phyloP scores from a whole-genome alignment of 2,888 invertebrate genomes.

The Nephrocerus scutellatus region DNA sequence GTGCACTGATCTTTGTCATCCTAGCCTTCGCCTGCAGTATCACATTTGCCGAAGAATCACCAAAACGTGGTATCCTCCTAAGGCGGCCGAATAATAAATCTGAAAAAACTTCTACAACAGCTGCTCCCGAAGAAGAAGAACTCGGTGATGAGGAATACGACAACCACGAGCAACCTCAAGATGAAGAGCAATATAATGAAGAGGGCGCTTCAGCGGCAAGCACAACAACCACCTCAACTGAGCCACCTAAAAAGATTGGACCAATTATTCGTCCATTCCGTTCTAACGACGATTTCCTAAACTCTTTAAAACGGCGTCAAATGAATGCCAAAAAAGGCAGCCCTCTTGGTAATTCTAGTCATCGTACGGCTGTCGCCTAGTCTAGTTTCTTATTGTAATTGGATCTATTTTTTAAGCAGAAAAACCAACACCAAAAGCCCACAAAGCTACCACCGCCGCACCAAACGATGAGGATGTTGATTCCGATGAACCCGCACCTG shows the following conservation, averaged over 20 bases:
- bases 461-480: conserved; percentile 33
- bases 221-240: conserved; percentile 57
- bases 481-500: conserved; percentile 28
- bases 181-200: conserved; percentile 29
- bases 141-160: conserved; percentile 53
- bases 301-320: conserved; percentile 63
- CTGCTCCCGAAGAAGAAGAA: conserved; percentile 38
- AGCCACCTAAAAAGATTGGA: conserved; percentile 59
- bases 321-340: conserved; percentile 61
- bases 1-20: conserved; percentile 36
- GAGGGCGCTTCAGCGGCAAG: conserved; percentile 49
- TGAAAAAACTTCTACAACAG: conserved; percentile 37
- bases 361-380: neutral
- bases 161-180: conserved; percentile 45
- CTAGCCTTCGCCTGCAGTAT: conserved; percentile 33
- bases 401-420: conserved; percentile 26
- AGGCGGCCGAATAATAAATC: conserved; percentile 36
- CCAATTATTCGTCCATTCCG: conserved; percentile 68
- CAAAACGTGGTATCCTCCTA: conserved; percentile 35
- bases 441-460: conserved; percentile 24
- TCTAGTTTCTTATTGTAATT: neutral
- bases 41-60: conserved; percentile 31
- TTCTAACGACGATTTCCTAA: conserved; percentile 69
- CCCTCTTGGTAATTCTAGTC: neutral
- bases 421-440: conserved; percentile 34